These are phyloP conservation scores for Trichogramma dendrolimi DNA, from an alignment of 2,888 invertebrate species.

Conservation along the genomic window DNA sequence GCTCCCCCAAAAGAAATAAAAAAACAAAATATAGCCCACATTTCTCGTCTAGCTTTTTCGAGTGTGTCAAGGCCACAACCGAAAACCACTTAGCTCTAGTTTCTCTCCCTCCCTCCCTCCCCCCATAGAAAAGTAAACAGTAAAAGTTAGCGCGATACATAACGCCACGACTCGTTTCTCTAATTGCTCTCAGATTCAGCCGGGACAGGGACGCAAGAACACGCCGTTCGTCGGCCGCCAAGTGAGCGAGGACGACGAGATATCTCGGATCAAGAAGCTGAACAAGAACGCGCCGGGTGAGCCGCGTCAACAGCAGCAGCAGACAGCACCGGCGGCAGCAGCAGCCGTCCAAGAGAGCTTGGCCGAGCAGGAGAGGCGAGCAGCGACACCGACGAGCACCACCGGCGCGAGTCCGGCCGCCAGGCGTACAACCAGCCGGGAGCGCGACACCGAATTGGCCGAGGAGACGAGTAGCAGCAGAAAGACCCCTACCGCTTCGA, in stretches of 20 bases:
- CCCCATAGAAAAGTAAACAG: background rate
- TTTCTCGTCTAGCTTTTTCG: no score
- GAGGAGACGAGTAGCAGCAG: no score
- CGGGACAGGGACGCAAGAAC: slow-evolving; percentile 36
- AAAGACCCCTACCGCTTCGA: no score
- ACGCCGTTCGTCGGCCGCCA: slow-evolving; percentile 65
- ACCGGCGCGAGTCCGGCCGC: background rate
- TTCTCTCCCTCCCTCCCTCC: background rate
- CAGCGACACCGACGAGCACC: slow-evolving; percentile 9
- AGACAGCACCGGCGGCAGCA: slow-evolving; percentile 35
- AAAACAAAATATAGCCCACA: no score
- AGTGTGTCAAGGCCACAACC: no score
- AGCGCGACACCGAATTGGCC: no score
- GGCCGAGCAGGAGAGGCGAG: slow-evolving; percentile 39
- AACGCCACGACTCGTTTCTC: background rate
- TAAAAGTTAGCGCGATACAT: no score
- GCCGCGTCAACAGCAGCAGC: slow-evolving; percentile 50
- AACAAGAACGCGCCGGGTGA: slow-evolving; percentile 65
- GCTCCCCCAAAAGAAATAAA: no score
- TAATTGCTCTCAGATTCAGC: slow-evolving; percentile 16
- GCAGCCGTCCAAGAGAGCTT: slow-evolving; percentile 56
- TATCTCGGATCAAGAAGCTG: slow-evolving; percentile 79
- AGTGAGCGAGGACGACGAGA: slow-evolving; percentile 86
- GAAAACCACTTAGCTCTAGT: background rate
- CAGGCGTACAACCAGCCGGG: background rate